Conservation (phyloP, 1,140 invertebrate species). For the Panulirus ornatus region DNA sequence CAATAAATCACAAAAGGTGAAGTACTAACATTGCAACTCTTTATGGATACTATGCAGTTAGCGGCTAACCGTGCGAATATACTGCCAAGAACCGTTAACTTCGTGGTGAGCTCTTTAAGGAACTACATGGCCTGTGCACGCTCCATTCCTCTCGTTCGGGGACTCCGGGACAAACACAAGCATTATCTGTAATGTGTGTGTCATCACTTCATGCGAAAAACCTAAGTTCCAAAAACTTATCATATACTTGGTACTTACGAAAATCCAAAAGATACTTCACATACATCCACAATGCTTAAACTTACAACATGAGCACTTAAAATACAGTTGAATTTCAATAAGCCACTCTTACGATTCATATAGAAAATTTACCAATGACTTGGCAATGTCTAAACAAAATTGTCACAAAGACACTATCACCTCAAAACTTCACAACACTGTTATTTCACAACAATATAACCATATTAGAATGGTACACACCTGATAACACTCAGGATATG, state of each 20-base stretch:
- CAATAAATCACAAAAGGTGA: no score
- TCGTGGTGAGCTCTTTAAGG: not conserved
- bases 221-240: constrained; percentile 36
- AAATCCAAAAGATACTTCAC: not conserved
- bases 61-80: no score
- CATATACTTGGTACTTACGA: constrained; percentile 23
- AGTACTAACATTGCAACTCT: no score
- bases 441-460: constrained; percentile 21
- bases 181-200: not conserved
- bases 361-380: not conserved
- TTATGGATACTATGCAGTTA: no score
- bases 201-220: constrained; percentile 13
- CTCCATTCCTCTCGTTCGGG: not conserved
- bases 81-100: not conserved
- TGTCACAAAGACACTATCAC: constrained; percentile 63
- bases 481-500: constrained; percentile 45
- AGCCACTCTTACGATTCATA: no score
- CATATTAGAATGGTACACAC: constrained; percentile 39
- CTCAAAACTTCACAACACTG: constrained; percentile 48
- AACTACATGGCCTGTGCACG: not conserved
- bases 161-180: not conserved
- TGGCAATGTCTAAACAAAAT: constrained; percentile 8
- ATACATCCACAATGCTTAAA: not conserved
- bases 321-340: not conserved
- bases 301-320: not conserved